Evolutionary conservation across 2,113 vertebrate species (phyloP).

Genomic region (Pardalotus punctatus): DNA sequence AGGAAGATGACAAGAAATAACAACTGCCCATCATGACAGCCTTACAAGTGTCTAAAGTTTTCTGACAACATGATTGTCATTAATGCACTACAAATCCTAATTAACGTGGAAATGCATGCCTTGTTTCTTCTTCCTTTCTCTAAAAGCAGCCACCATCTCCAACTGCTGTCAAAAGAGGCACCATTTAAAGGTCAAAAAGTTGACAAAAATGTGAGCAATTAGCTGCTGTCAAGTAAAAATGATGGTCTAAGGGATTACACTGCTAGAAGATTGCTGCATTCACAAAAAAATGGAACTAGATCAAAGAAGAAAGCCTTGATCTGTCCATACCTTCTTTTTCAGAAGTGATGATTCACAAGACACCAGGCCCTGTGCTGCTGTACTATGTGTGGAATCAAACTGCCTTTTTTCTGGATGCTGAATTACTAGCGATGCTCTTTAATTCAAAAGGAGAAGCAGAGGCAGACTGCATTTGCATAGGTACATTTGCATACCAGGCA

Average conservation of each 20-base stretch:
- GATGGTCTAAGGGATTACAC: background rate
- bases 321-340: background rate
- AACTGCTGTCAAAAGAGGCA: background rate
- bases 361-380: background rate
- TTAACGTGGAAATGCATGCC: background rate
- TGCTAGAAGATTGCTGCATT: background rate
- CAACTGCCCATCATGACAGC: background rate
- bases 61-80: conserved; percentile 24
- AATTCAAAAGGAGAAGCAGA: background rate
- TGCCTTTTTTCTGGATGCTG: background rate
- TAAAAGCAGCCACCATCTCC: background rate
- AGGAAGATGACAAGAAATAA: conserved; percentile 1
- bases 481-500: background rate
- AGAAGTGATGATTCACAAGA: background rate
- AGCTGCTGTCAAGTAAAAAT: background rate
- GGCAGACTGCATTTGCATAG: background rate
- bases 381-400: background rate
- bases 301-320: background rate
- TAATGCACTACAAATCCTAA: conserved; percentile 28
- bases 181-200: background rate
- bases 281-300: background rate
- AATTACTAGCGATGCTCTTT: background rate
- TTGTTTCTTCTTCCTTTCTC: background rate
- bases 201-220: conserved; percentile 31
- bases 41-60: background rate